Evolutionary conservation across 2,797 vertebrate genomes (phyloP), one percentile per base, ranked within the genome.

Genomic region (Premnoplex brunnescens): DNA sequence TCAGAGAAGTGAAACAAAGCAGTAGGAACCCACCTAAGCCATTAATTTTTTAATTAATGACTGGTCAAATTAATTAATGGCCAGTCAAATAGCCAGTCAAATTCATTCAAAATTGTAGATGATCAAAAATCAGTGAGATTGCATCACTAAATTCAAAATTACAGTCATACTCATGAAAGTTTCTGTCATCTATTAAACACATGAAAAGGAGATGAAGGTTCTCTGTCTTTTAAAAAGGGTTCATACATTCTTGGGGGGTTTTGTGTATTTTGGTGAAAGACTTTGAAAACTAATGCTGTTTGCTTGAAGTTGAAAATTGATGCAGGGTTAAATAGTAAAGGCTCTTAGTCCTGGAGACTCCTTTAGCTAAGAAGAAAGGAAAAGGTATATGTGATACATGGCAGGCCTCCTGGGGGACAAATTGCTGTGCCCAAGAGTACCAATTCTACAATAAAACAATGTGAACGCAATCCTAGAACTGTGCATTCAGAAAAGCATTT

Each of bases 121-220:
- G 56, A 94, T 73, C 23, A 88, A 91, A 85, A 64, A 94, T 89
- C 24, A 67, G 30, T 88, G 52, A 32, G n/a, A 93, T 97, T 93
- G 28, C 79, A 71, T 90, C 20, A 76, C 54, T 81, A 79, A 93
- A 76, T 82, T 83, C 24, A 89, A 67, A 89, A 69, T 76, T 68
- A 44, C 20, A 76, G 71, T 44, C 56, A 83, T 6, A 85, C 1
- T 26, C 4, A 26, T 72, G 36, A 59, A 86, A 73, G 19, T 82
- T 82, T 49, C 79, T 84, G 41, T 27, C 63, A 85, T 36, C 13
- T 12, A 10, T 41, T 95, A 79, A 88, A 89, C 26, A 93, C 95
- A 94, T 85, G 51, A 94, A 96, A 96, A 71, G 48, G 60, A 95
- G 30, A 59, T 52, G 58, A 92, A 95, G 19, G 12, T 32, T 80